phyloP scores from a whole-genome alignment of 2,797 vertebrate species.

The Ispidina lecontei region DNA sequence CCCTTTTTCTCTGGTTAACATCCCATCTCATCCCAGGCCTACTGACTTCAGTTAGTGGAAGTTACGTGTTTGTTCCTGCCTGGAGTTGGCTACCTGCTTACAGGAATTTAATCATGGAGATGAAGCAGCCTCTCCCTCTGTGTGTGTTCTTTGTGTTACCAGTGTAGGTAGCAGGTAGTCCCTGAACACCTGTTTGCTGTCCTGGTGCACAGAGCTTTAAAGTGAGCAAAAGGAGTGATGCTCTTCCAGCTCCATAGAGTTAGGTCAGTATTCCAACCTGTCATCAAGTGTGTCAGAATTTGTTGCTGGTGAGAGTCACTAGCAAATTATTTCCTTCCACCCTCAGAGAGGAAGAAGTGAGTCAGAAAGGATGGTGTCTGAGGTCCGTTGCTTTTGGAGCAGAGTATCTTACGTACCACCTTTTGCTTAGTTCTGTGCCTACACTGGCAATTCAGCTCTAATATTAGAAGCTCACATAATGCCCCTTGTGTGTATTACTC shows the following conservation, averaged over 20 bases:
- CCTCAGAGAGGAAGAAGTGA: slow-evolving; percentile 22
- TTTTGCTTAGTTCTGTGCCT: slow-evolving; percentile 17
- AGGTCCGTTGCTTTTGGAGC: background rate
- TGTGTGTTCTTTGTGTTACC: background rate
- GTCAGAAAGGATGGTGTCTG: slow-evolving; percentile 35
- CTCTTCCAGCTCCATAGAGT: background rate
- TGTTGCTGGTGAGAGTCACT: background rate
- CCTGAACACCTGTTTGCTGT: background rate
- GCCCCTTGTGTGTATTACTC: background rate
- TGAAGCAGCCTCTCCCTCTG: background rate
- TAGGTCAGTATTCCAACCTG: background rate
- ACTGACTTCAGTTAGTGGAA: background rate
- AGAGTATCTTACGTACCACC: background rate
- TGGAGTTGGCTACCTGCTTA: background rate
- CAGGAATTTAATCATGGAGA: background rate
- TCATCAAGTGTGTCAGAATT: background rate
- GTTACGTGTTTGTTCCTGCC: background rate
- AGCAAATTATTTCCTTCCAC: slow-evolving; percentile 1
- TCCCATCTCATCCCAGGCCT: background rate
- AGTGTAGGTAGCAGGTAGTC: background rate
- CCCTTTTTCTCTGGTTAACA: background rate
- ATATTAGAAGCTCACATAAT: slow-evolving; percentile 19
- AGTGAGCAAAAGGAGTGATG: background rate
- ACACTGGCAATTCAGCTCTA: slow-evolving; percentile 22
- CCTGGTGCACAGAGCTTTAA: background rate